Percentiles rank a stretch among this genome's conserved stretches.
phyloP scores from a whole-genome alignment of 2,888 invertebrate species.

The Pimpla rufipes region DNA sequence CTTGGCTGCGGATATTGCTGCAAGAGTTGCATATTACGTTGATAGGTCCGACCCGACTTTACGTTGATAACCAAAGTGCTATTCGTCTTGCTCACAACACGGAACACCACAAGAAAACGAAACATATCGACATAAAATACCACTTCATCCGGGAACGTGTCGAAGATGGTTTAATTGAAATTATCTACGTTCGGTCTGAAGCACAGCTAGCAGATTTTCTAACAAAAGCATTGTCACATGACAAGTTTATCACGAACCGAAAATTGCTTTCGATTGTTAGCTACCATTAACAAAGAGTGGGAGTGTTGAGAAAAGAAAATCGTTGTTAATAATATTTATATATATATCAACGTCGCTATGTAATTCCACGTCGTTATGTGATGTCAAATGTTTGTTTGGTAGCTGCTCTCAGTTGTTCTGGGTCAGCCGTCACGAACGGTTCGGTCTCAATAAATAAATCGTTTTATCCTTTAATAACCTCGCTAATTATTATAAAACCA shows the following conservation, averaged over 20 bases:
- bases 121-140: no score
- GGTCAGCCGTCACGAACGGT: no score
- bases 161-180: conserved; percentile 6
- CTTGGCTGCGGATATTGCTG: background rate
- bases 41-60: background rate
- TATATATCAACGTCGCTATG: no score
- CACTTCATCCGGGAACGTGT: conserved; percentile 26
- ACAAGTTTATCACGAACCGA: background rate
- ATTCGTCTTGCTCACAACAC: background rate
- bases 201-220: conserved; percentile 14
- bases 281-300: conserved; percentile 14
- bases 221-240: background rate
- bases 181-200: background rate
- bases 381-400: no score
- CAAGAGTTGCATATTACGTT: background rate
- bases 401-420: no score
- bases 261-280: background rate
- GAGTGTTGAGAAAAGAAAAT: no score
- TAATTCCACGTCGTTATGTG: no score
- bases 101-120: conserved; percentile 2
- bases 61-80: conserved; percentile 24
- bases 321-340: no score
- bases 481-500: no score
- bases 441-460: no score
- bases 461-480: no score